A percentile compares a stretch with the other conserved stretches of the same genome.
phyloP scores from a whole-genome alignment of 2,797 vertebrate species.

The Caiman crocodilus region DNA sequence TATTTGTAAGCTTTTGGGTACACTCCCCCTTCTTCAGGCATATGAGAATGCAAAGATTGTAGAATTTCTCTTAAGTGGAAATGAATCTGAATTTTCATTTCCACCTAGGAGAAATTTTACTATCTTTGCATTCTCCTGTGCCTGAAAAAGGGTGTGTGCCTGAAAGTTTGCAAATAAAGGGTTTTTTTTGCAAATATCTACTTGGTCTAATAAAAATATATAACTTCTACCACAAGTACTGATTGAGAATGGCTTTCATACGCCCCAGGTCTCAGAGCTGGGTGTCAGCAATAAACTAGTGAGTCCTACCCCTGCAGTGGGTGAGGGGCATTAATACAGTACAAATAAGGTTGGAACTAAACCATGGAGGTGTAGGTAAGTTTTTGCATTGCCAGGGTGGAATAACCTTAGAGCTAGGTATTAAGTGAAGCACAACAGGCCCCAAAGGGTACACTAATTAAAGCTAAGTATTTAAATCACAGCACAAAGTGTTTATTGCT shows the following conservation, averaged over 20 bases:
- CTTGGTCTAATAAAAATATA: no score
- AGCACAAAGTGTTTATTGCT: not conserved
- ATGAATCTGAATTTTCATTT: no score
- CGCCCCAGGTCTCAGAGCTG: not conserved
- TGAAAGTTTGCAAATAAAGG: no score
- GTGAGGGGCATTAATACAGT: not conserved
- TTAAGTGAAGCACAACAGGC: slow-evolving; percentile 9
- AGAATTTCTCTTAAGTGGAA: no score
- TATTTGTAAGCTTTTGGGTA: no score
- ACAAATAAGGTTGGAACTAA: slow-evolving; percentile 29
- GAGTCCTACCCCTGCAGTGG: not conserved
- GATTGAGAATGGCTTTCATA: not conserved
- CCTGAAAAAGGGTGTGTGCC: no score
- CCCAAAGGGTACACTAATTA: slow-evolving; percentile 40
- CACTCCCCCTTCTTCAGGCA: no score
- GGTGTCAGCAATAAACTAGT: not conserved
- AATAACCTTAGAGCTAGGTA: not conserved
- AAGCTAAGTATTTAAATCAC: not conserved
- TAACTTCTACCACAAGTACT: not conserved
- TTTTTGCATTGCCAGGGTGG: slow-evolving; percentile 13
- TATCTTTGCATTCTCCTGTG: no score
- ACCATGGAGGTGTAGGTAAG: not conserved
- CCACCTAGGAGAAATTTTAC: no score
- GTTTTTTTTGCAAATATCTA: no score
- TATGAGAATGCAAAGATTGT: no score